These are phyloP conservation scores for Metellina segmentata DNA, from an alignment of 2,888 invertebrate genomes.

Conservation along the genomic window DNA sequence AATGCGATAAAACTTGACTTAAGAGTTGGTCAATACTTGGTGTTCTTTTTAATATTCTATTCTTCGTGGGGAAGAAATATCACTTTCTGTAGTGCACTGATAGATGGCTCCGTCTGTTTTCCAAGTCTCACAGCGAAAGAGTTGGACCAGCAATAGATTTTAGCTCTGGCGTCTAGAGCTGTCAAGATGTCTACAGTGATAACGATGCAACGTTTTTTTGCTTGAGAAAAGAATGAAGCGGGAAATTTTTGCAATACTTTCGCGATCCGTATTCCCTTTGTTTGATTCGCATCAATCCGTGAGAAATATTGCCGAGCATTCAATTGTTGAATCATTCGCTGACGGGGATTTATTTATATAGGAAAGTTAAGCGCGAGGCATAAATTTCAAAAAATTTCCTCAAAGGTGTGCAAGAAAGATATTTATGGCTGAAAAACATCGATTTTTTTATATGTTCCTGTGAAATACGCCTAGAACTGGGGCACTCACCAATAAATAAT, in stretches of 20 bases:
- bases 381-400: neutral
- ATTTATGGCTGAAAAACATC: neutral
- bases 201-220: constrained; percentile 51
- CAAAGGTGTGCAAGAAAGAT: neutral
- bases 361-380: neutral
- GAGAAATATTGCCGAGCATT: neutral
- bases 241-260: constrained; percentile 12
- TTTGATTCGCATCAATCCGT: neutral
- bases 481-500: too few species aligned
- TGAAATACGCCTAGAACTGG: neutral
- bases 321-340: neutral
- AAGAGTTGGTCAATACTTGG: neutral
- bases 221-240: constrained; percentile 9
- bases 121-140: constrained; percentile 20
- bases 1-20: neutral
- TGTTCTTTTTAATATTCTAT: neutral
- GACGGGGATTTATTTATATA: neutral
- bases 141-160: constrained; percentile 42
- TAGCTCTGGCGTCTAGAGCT: constrained; percentile 41
- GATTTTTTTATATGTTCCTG: neutral
- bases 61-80: neutral
- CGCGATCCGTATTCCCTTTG: neutral
- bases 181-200: constrained; percentile 43
- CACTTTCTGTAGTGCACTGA: neutral
- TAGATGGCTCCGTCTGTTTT: constrained; percentile 37